Conservation (phyloP, 2,797 vertebrate species). For the Sebastes nivosus region DNA sequence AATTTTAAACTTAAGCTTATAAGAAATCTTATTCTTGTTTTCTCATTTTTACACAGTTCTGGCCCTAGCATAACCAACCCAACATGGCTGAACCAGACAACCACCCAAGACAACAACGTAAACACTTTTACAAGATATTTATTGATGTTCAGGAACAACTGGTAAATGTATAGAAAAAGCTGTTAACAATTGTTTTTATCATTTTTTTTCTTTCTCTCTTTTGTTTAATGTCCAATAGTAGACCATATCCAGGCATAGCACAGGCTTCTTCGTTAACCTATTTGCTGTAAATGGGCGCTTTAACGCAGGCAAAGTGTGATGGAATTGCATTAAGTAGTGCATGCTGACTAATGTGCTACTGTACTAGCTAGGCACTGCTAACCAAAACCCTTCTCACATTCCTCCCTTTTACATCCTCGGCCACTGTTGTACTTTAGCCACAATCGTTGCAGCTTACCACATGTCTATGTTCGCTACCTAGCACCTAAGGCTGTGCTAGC, state of each 20-base stretch:
- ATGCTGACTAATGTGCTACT: conserved; percentile 70
- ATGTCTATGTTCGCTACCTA: conserved; percentile 13
- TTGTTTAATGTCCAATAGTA: conserved; percentile 56
- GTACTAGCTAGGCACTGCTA: conserved; percentile 57
- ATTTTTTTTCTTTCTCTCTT: conserved; percentile 4
- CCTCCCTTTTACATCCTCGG: conserved; percentile 41
- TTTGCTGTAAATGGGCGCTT: conserved; percentile 77
- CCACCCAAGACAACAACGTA: conserved; percentile 54
- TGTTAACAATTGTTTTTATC: conserved; percentile 66
- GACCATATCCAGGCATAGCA: conserved; percentile 59
- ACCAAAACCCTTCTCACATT: conserved; percentile 64
- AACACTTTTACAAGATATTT: conserved; percentile 85
- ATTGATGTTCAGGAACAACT: conserved; percentile 85
- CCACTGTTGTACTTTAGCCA: conserved; percentile 32
- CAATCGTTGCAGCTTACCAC: conserved; percentile 23
- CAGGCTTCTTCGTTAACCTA: conserved; percentile 46
- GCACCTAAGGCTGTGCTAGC: background rate
- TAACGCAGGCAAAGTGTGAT: conserved; percentile 48
- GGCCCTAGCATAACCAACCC: conserved; percentile 81
- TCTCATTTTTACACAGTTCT: conserved; percentile 79
- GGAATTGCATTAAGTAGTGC: conserved; percentile 63
- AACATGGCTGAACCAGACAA: conserved; percentile 47
- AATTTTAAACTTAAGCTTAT: background rate
- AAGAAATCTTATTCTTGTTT: background rate
- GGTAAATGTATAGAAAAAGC: conserved; percentile 79